Percentiles rank a stretch among this genome's conserved stretches.
phyloP scores from a whole-genome alignment of 1,140 invertebrate genomes.

The Hylaeus volcanicus region DNA sequence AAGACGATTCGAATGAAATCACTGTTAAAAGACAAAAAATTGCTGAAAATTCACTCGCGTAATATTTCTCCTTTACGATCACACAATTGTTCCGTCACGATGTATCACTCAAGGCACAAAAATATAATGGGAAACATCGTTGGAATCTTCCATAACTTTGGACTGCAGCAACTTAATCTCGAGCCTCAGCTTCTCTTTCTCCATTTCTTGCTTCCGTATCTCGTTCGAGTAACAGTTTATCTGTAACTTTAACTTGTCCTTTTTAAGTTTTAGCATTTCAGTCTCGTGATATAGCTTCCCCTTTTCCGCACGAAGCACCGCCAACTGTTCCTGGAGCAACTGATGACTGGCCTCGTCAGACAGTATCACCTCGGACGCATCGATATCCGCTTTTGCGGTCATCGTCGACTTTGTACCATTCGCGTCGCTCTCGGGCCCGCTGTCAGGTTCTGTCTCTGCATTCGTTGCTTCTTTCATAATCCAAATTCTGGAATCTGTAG shows the following conservation, averaged over 20 bases:
- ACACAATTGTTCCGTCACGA: background rate
- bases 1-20: background rate
- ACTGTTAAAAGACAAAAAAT: background rate
- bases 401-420: constrained; percentile 42
- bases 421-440: constrained; percentile 66
- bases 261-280: constrained; percentile 75
- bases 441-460: constrained; percentile 63
- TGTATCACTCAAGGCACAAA: constrained; percentile 72
- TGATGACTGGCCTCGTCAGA: constrained; percentile 71
- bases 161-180: constrained; percentile 76
- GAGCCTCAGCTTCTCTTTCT: constrained; percentile 75
- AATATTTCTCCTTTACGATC: background rate
- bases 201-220: constrained; percentile 75
- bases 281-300: constrained; percentile 75
- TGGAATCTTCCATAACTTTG: constrained; percentile 74
- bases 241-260: constrained; percentile 71
- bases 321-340: constrained; percentile 74
- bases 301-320: constrained; percentile 72
- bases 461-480: constrained; percentile 55
- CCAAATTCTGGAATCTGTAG: constrained; percentile 69
- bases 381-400: constrained; percentile 46
- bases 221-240: constrained; percentile 74
- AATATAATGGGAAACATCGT: constrained; percentile 76
- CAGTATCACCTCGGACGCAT: constrained; percentile 60
- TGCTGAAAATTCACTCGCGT: too few relatives aligned